Percentiles rank a stretch among this genome's conserved stretches.
These are phyloP conservation scores for Nasonia oneida DNA, from an alignment of 2,888 invertebrate species.

Conservation along the genomic window DNA sequence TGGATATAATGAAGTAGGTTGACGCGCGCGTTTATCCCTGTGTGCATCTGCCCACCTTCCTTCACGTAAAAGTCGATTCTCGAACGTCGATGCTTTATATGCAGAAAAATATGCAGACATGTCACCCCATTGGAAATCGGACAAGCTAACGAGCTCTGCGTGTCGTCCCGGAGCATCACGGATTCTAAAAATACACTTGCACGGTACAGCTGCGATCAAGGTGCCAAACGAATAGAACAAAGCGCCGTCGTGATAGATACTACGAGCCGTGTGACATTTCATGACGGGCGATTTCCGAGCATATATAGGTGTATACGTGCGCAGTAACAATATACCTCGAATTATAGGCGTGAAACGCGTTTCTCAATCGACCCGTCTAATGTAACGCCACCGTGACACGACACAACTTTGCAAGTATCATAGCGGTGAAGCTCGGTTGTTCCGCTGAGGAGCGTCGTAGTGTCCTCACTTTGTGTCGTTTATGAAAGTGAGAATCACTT, in stretches of 20 bases:
- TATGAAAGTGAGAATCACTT: conserved; percentile 59
- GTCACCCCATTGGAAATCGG: background rate
- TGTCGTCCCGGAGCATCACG: background rate
- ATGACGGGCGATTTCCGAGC: conserved; percentile 57
- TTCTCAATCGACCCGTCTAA: conserved; percentile 61
- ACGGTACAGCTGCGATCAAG: background rate
- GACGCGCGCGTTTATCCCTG: conserved; percentile 56
- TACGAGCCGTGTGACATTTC: conserved; percentile 62
- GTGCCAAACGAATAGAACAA: conserved; percentile 36
- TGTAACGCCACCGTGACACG: conserved; percentile 63
- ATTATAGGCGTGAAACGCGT: conserved; percentile 63
- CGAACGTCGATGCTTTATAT: background rate
- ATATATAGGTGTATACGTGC: background rate
- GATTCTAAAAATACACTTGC: background rate
- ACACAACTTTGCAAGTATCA: conserved; percentile 49
- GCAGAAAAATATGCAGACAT: background rate
- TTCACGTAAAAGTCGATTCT: background rate
- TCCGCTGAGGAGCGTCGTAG: conserved; percentile 38
- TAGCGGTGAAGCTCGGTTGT: background rate
- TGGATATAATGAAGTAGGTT: conserved; percentile 60
- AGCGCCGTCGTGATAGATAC: conserved; percentile 41
- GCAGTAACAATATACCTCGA: background rate
- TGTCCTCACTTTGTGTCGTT: conserved; percentile 52
- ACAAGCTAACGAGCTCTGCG: background rate
- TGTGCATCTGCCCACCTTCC: conserved; percentile 27